Conservation (phyloP, 1,140 invertebrate species). For the Caenorhabditis briggsae region DNA sequence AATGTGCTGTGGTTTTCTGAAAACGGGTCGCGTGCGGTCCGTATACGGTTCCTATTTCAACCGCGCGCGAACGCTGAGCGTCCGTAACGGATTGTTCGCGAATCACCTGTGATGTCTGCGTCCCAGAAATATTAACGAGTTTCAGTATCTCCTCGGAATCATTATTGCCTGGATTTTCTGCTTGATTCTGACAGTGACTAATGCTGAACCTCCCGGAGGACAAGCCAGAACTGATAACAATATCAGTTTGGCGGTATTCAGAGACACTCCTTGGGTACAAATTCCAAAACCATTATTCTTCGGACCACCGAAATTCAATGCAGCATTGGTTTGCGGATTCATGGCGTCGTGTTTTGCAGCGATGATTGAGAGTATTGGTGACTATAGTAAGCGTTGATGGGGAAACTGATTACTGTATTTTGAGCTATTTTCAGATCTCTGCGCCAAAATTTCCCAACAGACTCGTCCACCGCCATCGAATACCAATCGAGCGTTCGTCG, state of each 20-base stretch:
- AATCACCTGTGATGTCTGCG: background rate
- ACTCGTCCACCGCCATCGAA: conserved; percentile 43
- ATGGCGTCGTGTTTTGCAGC: conserved; percentile 77
- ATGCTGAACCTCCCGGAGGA: conserved; percentile 70
- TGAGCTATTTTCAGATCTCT: conserved; percentile 12
- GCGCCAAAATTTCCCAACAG: conserved; percentile 56
- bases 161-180: conserved; percentile 73
- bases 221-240: conserved; percentile 74
- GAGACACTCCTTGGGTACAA: conserved; percentile 71
- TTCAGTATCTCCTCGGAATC: conserved; percentile 75
- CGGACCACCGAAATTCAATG: conserved; percentile 78
- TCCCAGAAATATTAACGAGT: background rate
- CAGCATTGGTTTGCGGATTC: conserved; percentile 78
- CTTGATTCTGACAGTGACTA: conserved; percentile 69
- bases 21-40: too few species aligned
- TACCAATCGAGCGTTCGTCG: conserved; percentile 61
- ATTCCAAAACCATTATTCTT: conserved; percentile 77
- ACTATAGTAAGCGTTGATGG: conserved; percentile 25
- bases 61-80: too few species aligned
- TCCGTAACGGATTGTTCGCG: too few species aligned
- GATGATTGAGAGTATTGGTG: conserved; percentile 56
- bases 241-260: conserved; percentile 68
- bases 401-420: background rate
- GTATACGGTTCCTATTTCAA: too few species aligned
- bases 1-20: too few species aligned